A percentile compares a stretch with the other conserved stretches of the same genome.
phyloP scores from a whole-genome alignment of 2,888 invertebrate genomes.

The Xanthorhoe spadicearia region DNA sequence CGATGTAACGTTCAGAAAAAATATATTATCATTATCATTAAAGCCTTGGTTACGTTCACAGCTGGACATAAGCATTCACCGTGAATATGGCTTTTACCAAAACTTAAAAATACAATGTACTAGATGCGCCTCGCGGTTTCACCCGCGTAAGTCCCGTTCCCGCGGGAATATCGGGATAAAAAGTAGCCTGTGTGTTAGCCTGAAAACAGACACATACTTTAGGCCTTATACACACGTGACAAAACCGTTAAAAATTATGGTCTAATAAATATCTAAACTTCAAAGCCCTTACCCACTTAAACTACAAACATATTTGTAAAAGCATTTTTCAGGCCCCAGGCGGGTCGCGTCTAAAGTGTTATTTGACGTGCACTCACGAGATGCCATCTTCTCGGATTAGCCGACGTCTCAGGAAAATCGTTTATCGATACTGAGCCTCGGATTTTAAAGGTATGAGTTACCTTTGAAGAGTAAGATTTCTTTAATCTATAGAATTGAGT shows the following conservation, averaged over 20 bases:
- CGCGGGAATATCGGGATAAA: too few species aligned
- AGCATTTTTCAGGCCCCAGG: constrained; percentile 13
- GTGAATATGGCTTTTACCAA: too few species aligned
- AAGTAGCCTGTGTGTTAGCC: too few species aligned
- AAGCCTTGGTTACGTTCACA: too few species aligned
- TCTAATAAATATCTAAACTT: background rate
- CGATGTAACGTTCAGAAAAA: too few species aligned
- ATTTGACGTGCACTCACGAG: constrained; percentile 51
- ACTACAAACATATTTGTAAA: constrained; percentile 16
- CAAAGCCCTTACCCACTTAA: constrained; percentile 8
- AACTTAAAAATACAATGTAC: too few species aligned
- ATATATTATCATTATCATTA: too few species aligned
- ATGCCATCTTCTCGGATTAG: constrained; percentile 38
- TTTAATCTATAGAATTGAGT: background rate
- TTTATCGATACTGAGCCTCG: constrained; percentile 45
- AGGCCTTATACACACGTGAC: background rate
- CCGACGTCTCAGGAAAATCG: constrained; percentile 40
- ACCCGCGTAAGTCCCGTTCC: too few species aligned
- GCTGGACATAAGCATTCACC: too few species aligned
- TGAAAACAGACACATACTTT: too few species aligned
- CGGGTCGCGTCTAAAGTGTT: constrained; percentile 38
- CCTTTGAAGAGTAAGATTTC: background rate
- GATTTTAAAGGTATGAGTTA: constrained; percentile 20
- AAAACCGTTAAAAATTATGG: background rate
- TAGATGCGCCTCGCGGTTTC: too few species aligned